Percentiles rank a stretch among this genome's conserved stretches.
These are phyloP conservation scores for Glossophaga mutica DNA, from an alignment of 2,797 vertebrate species.

Conservation along the genomic window DNA sequence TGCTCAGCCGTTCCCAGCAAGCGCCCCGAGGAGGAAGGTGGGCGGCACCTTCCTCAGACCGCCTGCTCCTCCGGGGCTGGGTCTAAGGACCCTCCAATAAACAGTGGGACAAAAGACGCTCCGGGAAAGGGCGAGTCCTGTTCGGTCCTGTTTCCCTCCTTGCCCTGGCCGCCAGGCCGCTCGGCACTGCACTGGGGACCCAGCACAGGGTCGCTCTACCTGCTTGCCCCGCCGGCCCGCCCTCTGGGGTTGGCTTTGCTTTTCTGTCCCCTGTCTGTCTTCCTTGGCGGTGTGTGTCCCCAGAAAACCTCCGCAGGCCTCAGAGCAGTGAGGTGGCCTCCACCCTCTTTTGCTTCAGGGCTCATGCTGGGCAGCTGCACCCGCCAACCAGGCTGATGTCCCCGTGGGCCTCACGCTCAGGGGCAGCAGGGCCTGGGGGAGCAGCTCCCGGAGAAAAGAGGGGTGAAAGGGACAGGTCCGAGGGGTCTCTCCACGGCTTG, in stretches of 20 bases:
- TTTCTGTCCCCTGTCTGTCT: neutral
- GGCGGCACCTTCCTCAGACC: neutral
- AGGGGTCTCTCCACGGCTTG: neutral
- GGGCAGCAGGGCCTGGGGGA: neutral
- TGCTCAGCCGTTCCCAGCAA: too few relatives aligned
- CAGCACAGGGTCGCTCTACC: fast-evolving
- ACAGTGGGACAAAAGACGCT: neutral
- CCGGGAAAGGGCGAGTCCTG: neutral
- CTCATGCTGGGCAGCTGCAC: fast-evolving
- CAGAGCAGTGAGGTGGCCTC: neutral
- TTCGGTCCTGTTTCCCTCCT: neutral
- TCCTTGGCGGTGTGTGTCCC: fast-evolving
- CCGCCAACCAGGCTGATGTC: neutral
- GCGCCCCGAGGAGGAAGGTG: fast-evolving
- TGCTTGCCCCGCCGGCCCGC: neutral
- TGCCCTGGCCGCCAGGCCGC: neutral
- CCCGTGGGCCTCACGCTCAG: neutral
- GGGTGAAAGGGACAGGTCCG: too few relatives aligned
- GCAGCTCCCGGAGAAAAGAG: too few relatives aligned
- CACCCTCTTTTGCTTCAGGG: too few relatives aligned
- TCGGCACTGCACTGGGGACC: neutral
- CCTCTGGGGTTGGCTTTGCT: neutral
- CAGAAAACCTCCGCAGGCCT: too few relatives aligned
- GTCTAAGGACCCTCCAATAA: neutral
- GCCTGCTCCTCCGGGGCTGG: neutral